These are phyloP conservation scores for Eira barbara DNA, from an alignment of 2,113 vertebrate species.

Conservation along the genomic window DNA sequence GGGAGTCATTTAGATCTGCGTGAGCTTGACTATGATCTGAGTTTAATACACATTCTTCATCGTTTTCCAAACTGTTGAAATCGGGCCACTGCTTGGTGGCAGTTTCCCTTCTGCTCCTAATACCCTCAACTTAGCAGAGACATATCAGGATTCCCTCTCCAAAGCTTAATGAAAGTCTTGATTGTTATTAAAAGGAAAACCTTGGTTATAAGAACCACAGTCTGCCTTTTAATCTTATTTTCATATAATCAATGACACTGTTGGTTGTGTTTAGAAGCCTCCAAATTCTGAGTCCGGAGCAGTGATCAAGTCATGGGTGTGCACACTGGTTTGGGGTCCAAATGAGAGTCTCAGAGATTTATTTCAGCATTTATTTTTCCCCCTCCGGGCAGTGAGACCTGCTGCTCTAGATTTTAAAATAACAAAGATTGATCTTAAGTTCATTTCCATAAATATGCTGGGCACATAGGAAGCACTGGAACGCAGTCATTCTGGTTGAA, in stretches of 20 bases:
- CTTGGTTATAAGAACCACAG: not conserved
- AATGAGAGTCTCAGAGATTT: not conserved
- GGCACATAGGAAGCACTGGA: not conserved
- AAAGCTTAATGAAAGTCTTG: not conserved
- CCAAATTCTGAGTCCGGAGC: not conserved
- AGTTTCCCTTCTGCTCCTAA: not conserved
- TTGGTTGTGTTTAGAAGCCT: not conserved
- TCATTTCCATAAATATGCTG: slow-evolving; percentile 56
- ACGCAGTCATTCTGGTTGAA: not conserved
- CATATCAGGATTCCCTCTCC: not conserved
- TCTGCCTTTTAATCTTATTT: not conserved
- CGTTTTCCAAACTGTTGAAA: not conserved
- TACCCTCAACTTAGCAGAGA: not conserved
- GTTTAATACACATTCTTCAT: not conserved
- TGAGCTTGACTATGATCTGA: too few species aligned
- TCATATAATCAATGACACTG: not conserved
- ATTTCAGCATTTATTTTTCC: not conserved
- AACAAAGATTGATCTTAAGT: slow-evolving; percentile 62
- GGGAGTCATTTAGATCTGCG: not conserved
- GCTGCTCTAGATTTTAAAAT: slow-evolving; percentile 55
- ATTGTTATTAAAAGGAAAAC: not conserved
- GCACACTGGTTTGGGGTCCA: not conserved
- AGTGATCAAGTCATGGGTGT: not conserved
- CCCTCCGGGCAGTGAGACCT: slow-evolving; percentile 34
- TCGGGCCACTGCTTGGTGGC: not conserved